Conservation (phyloP, 2,888 invertebrate species). For the Lacanobia oleracea region DNA sequence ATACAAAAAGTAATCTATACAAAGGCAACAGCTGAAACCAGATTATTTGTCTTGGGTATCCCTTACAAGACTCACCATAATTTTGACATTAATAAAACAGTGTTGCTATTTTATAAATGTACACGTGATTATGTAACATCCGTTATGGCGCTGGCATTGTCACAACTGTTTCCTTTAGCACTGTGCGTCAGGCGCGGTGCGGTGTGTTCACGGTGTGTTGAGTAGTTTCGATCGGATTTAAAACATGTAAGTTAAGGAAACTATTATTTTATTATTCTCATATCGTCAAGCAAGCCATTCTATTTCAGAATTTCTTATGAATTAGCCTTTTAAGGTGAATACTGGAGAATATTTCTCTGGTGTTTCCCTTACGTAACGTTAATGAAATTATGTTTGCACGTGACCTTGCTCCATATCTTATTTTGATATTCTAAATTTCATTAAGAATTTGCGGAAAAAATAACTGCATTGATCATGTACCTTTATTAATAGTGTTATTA, state of each 20-base stretch:
- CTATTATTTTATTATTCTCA: slow-evolving; percentile 14
- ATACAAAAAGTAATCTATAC: not conserved
- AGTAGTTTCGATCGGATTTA: slow-evolving; percentile 83
- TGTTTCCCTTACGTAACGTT: slow-evolving; percentile 86
- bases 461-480: slow-evolving; percentile 1
- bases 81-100: slow-evolving; percentile 25
- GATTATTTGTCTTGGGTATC: not conserved
- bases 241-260: slow-evolving; percentile 85
- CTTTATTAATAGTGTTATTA: not conserved
- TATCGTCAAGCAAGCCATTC: not conserved
- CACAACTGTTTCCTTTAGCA: slow-evolving; percentile 84
- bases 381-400: slow-evolving; percentile 87
- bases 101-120: slow-evolving; percentile 69
- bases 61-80: not conserved
- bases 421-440: slow-evolving; percentile 49
- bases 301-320: slow-evolving; percentile 21
- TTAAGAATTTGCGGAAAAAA: slow-evolving; percentile 8
- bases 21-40: not conserved
- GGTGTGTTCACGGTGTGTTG: slow-evolving; percentile 85
- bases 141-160: slow-evolving; percentile 81
- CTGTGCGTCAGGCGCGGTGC: slow-evolving; percentile 88
- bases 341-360: slow-evolving; percentile 46
- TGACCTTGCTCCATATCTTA: slow-evolving; percentile 85
- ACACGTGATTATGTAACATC: slow-evolving; percentile 87
- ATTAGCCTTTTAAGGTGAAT: not conserved